Evolutionary conservation across 2,888 invertebrate species (phyloP).

Genomic region (Fabriciana adippe): DNA sequence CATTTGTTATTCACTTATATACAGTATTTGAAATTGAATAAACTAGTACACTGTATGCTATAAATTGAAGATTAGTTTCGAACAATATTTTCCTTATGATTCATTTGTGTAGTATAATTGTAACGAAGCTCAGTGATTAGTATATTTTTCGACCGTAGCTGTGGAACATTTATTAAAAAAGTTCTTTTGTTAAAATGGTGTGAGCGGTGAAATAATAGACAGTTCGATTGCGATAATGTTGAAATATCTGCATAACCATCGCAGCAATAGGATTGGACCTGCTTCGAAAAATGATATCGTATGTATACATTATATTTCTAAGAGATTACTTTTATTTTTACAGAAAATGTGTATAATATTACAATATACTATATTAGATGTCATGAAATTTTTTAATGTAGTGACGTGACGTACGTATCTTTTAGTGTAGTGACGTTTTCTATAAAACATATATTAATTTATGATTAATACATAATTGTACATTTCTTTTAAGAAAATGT

Average conservation of each 20-base stretch:
- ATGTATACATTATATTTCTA: constrained; percentile 36
- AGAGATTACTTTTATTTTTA: neutral
- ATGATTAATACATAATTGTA: no score
- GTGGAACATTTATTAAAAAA: constrained; percentile 3
- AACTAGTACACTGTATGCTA: constrained; percentile 55
- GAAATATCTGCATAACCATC: constrained; percentile 53
- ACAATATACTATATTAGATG: neutral
- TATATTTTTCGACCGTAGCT: constrained; percentile 30
- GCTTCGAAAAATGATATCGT: constrained; percentile 39
- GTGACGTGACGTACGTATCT: no score
- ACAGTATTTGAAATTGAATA: constrained; percentile 57
- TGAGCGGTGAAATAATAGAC: constrained; percentile 54
- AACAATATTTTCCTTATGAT: constrained; percentile 73
- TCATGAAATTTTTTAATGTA: no score
- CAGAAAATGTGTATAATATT: neutral
- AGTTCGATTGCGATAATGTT: constrained; percentile 57
- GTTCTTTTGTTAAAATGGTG: constrained; percentile 47
- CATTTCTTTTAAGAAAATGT: no score
- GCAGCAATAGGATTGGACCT: constrained; percentile 43
- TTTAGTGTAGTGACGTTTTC: no score
- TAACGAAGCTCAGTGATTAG: constrained; percentile 41
- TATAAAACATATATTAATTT: no score
- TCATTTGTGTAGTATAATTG: constrained; percentile 52
- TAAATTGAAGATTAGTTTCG: constrained; percentile 67
- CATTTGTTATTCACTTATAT: constrained; percentile 52